phyloP scores from a whole-genome alignment of 2,888 invertebrate species.

The Meghimatium bilineatum region DNA sequence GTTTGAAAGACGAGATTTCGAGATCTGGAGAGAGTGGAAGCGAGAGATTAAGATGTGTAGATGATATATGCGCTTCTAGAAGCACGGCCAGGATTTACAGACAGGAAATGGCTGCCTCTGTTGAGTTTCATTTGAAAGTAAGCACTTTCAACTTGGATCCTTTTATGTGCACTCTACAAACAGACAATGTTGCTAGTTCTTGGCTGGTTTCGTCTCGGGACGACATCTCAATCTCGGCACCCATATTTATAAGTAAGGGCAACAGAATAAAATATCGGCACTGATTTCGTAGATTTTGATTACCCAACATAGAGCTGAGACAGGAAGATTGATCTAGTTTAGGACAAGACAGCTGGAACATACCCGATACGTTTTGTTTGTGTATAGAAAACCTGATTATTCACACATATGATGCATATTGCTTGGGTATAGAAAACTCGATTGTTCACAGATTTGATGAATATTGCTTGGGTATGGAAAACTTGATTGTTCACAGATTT shows the following conservation, averaged over 20 bases:
- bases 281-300: not conserved
- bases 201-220: not conserved
- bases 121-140: not conserved
- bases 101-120: not conserved
- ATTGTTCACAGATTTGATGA: too few species aligned
- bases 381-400: too few species aligned
- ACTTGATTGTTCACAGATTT: too few species aligned
- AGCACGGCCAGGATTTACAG: not conserved
- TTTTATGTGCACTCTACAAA: not conserved
- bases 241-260: not conserved
- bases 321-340: not conserved
- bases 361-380: too few species aligned
- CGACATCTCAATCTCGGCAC: not conserved
- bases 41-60: not conserved
- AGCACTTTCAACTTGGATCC: not conserved
- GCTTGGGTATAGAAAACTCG: too few species aligned
- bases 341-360: not conserved
- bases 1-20: not conserved
- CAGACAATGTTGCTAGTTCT: not conserved
- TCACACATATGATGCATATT: too few species aligned
- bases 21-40: not conserved
- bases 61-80: too few species aligned
- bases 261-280: not conserved
- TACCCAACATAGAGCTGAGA: too few species aligned
- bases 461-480: too few species aligned